Evolutionary conservation across 2,888 invertebrate species (phyloP), one percentile per base, ranked within the genome.

Genomic region (Hyposoter didymator): DNA sequence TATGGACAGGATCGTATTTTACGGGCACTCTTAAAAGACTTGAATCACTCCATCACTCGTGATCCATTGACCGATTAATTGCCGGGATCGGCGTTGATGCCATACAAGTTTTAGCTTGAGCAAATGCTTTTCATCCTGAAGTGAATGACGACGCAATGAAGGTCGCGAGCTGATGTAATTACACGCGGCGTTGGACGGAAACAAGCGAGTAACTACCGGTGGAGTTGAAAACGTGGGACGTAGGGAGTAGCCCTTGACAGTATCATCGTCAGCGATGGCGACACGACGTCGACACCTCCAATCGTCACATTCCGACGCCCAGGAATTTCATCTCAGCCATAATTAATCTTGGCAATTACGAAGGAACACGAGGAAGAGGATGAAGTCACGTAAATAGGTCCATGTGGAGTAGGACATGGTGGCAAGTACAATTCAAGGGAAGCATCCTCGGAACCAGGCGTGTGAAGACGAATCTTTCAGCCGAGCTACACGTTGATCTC

Each of bases 281-380:
- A 86, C 22, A 69, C 52, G 52, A 73, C 52, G 49, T 72, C 72
- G 73, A 73, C 73, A 32, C 66, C 43, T 52, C 22, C 84, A 88
- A 90, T 90, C 88, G 89, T 90, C 89, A 88, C 87, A 89, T 87
- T 83, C 86, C 78, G 82, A 79, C 87, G 87, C 83, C 80, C 86
- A 88, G 91, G 92, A 92, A 92, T 92, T 92, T 92, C 92, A 92
- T 92, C 91, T 91, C 88, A 90, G 89, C 88, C 90, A 91, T 91
- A 92, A 92, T 92, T 92, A 92, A 92, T 92, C 91, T 92, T 88
- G 89, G 89, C 91, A 92, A 91, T 92, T 92, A 91, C 90, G 39
- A 39, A 47, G 70, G 70, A 70, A 32, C 17, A 62, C n/a, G 43
- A 52, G 66, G 64, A 32, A 17, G 55, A 28, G 66, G 52, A 39